Percentiles rank a stretch among this genome's conserved stretches.
Evolutionary conservation across 2,888 invertebrate genomes (phyloP).

Genomic region (Willowsia nigromaculata): DNA sequence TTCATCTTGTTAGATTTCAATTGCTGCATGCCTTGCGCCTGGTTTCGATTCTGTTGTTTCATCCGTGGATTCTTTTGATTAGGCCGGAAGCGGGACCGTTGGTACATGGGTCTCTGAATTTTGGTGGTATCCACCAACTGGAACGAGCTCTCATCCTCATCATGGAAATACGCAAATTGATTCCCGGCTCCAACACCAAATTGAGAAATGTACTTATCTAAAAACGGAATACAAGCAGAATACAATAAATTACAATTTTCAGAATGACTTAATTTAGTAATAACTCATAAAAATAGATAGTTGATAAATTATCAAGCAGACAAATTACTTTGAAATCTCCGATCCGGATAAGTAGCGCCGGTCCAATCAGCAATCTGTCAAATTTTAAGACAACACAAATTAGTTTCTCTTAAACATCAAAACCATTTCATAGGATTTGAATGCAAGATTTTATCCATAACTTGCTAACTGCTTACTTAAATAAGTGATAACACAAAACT

Average conservation of each 20-base stretch:
- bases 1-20: slow-evolving; percentile 75
- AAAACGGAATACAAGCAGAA: not conserved
- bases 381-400: slow-evolving; percentile 76
- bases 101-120: slow-evolving; percentile 94
- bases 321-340: slow-evolving; percentile 93
- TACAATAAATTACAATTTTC: slow-evolving; percentile 3
- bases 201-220: slow-evolving; percentile 94
- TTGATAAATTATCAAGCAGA: too few relatives aligned
- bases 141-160: slow-evolving; percentile 99
- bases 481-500: not conserved
- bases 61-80: slow-evolving; percentile 85
- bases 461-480: too few relatives aligned
- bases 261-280: too few relatives aligned
- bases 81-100: slow-evolving; percentile 93
- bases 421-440: too few relatives aligned
- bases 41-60: slow-evolving; percentile 82
- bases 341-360: slow-evolving; percentile 93
- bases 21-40: slow-evolving; percentile 75
- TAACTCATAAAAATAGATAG: too few relatives aligned
- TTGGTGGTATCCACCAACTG: slow-evolving; percentile 97
- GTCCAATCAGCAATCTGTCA: slow-evolving; percentile 96
- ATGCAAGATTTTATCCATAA: too few relatives aligned
- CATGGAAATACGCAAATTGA: slow-evolving; percentile 99
- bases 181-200: slow-evolving; percentile 88
- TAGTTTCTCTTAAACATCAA: too few relatives aligned